Conservation (phyloP, 2,113 vertebrate genomes). For the Nibea coibor region DNA sequence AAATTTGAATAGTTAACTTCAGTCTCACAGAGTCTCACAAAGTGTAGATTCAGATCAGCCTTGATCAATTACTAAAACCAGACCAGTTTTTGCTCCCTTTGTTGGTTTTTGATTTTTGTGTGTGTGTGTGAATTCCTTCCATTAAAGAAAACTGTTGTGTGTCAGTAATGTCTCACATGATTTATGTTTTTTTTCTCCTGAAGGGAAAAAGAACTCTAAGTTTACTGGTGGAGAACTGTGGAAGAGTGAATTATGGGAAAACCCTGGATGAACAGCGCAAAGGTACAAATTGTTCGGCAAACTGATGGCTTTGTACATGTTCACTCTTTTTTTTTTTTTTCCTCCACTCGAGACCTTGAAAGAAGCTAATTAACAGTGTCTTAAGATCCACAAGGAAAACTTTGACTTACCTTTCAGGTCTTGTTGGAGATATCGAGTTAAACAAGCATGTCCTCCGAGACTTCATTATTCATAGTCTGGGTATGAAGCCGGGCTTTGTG, state of each 20-base stretch:
- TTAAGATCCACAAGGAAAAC: constrained; percentile 22
- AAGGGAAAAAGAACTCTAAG: constrained; percentile 88
- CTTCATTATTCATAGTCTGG: constrained; percentile 75
- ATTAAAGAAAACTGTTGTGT: not conserved
- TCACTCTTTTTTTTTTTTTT: not conserved
- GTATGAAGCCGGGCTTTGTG: constrained; percentile 78
- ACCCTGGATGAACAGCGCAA: constrained; percentile 89
- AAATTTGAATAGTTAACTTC: constrained; percentile 21
- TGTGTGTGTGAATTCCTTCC: not conserved
- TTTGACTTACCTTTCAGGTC: constrained; percentile 69
- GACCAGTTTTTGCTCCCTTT: not conserved
- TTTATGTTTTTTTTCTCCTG: constrained; percentile 44
- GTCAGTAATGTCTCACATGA: constrained; percentile 16
- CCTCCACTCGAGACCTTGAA: constrained; percentile 3
- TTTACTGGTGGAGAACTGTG: constrained; percentile 91
- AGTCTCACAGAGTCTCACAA: constrained; percentile 18
- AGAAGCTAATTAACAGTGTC: constrained; percentile 28
- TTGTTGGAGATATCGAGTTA: constrained; percentile 76
- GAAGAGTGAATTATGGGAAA: constrained; percentile 89
- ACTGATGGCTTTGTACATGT: constrained; percentile 24
- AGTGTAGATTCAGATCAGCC: not conserved
- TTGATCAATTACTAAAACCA: constrained; percentile 20
- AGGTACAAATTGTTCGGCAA: constrained; percentile 80
- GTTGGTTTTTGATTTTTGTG: not conserved
- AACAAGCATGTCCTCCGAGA: constrained; percentile 66